Base-by-base conservation (phyloP, 2,888 invertebrate species). In the Hyposoter didymator region DNA sequence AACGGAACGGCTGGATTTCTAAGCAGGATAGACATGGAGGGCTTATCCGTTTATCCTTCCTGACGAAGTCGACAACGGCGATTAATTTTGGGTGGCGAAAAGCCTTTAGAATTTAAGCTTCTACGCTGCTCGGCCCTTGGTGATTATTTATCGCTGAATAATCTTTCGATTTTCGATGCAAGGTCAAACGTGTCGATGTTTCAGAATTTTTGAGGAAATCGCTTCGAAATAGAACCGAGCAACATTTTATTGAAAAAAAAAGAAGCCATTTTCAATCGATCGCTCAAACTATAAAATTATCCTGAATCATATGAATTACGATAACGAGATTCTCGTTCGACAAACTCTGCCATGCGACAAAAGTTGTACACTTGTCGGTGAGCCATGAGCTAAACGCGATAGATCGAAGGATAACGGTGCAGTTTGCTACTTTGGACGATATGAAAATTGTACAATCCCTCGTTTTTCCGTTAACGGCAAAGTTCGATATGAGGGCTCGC, bases 1-100 rank as follows among this genome's bases (percentile, higher is more conserved):
- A 73, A 73, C 6, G 35, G 74, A 79, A 52, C 32, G 62, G 69
- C 17, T 28, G 64, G 35, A 79, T 73, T 72, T 75, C 82, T 69
- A 39, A 72, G 84, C 70, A 82, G 78, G 75, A 82, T 67, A 73
- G 52, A 87, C 84, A 84, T 85, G 81, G n/a, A n/a, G 86, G 74
- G 75, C 64, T 81, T 75, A 70, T 73, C 82, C 62, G 72, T 74
- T 45, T 17, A 35, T 28, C 19, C 76, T 66, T 76, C 32, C 28
- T 28, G 39, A 49, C 47, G 55, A 35, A 55, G 66, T 52, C 47
- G 49, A 66, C 66, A 74, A 59, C 81, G 66, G 52, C 35, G 64
- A 80, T 82, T 69, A 39, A 47, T 72, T 80, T 59, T 73, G 74
- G 64, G 69, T 66, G 19, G 39, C 10, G n/a, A 66, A 39, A 66